A percentile compares a stretch with the other conserved stretches of the same genome.
Conservation (phyloP, 2,888 invertebrate species). For the Cephus runcator region DNA sequence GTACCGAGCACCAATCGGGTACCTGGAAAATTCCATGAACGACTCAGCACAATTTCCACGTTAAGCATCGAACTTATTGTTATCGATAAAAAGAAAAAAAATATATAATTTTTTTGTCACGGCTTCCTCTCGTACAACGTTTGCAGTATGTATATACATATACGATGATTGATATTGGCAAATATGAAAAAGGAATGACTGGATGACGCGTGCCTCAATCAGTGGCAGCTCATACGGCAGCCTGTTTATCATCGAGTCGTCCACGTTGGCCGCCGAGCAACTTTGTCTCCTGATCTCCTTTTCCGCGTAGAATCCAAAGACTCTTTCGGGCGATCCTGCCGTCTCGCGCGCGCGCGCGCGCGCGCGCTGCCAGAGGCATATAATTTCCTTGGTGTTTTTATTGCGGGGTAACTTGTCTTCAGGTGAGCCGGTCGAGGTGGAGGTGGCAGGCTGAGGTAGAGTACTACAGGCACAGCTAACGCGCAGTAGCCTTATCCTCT, state of each 20-base stretch:
- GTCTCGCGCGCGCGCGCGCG: slow-evolving; percentile 39
- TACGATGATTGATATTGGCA: neutral
- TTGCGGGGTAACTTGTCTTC: slow-evolving; percentile 66
- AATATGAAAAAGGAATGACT: neutral
- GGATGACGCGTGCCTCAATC: neutral
- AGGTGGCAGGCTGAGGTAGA: slow-evolving; percentile 55
- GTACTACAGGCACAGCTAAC: slow-evolving; percentile 63
- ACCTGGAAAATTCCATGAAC: slow-evolving; percentile 1
- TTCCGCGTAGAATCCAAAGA: slow-evolving; percentile 51
- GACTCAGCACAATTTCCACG: slow-evolving; percentile 28
- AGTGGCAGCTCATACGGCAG: neutral
- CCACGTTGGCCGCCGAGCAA: slow-evolving; percentile 3
- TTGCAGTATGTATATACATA: neutral
- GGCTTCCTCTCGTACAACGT: neutral
- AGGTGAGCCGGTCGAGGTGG: slow-evolving; percentile 60
- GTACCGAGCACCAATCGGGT: neutral
- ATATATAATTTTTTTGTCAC: neutral
- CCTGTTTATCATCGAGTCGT: neutral
- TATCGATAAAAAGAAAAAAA: neutral
- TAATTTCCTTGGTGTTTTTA: slow-evolving; percentile 65
- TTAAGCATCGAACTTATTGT: neutral
- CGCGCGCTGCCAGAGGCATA: slow-evolving; percentile 57
- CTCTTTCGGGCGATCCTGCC: slow-evolving; percentile 46
- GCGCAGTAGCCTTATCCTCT: slow-evolving; percentile 59
- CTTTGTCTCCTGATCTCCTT: slow-evolving; percentile 41